A percentile compares a stretch with the other conserved stretches of the same genome.
These are phyloP conservation scores for Hyphantria cunea DNA, from an alignment of 1,140 invertebrate species.

Conservation along the genomic window DNA sequence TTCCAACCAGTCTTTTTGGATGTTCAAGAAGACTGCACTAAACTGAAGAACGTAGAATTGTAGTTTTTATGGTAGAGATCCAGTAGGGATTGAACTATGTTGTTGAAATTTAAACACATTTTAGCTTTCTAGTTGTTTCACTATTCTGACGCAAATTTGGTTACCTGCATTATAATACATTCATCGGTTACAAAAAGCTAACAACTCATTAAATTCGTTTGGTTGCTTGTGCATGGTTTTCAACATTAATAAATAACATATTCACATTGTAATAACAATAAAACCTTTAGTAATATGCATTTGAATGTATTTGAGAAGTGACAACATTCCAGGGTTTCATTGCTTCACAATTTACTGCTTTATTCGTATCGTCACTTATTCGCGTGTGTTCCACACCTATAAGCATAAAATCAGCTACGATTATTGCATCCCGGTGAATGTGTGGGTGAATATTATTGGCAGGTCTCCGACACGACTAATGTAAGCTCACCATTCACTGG, in stretches of 20 bases:
- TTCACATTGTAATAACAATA: slow-evolving; percentile 29
- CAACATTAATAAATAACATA: slow-evolving; percentile 23
- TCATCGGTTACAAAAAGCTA: not conserved
- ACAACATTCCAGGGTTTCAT: slow-evolving; percentile 51
- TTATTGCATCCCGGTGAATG: slow-evolving; percentile 61
- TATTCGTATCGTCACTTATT: slow-evolving; percentile 41
- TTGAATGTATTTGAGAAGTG: slow-evolving; percentile 42
- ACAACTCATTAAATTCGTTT: slow-evolving; percentile 7
- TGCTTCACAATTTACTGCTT: slow-evolving; percentile 47
- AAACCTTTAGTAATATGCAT: slow-evolving; percentile 34
- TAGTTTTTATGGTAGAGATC: no score
- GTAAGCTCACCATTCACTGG: slow-evolving; percentile 54
- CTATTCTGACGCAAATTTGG: no score
- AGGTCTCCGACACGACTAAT: slow-evolving; percentile 63
- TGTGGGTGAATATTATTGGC: slow-evolving; percentile 79
- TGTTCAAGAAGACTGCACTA: no score
- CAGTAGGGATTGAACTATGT: no score
- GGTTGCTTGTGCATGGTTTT: not conserved
- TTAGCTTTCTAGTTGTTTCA: no score
- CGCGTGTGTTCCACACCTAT: slow-evolving; percentile 47
- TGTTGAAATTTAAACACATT: no score
- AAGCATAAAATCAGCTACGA: slow-evolving; percentile 70
- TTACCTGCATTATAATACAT: not conserved
- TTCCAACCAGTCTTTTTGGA: no score
- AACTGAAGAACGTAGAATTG: no score